These are phyloP conservation scores for Peromyscus aztecus DNA, from an alignment of 2,797 vertebrate genomes.

Conservation along the genomic window DNA sequence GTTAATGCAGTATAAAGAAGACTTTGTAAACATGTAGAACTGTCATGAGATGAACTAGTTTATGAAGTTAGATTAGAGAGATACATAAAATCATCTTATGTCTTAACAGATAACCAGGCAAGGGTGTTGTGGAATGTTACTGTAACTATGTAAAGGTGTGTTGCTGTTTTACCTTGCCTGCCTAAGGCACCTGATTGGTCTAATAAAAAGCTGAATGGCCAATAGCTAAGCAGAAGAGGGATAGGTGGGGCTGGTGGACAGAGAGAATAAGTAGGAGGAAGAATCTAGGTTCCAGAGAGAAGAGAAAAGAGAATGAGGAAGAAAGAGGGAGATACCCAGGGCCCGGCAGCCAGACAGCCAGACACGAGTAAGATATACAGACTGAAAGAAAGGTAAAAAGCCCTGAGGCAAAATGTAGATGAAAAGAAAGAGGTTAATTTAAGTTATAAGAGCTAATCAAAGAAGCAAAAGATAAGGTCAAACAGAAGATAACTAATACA, in stretches of 20 bases:
- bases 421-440: background rate
- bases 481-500: background rate
- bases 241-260: too few species aligned
- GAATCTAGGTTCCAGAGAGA: background rate
- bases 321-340: background rate
- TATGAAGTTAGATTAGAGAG: background rate
- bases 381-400: background rate
- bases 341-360: background rate
- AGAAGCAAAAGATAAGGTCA: background rate
- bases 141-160: background rate
- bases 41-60: conserved; percentile 1
- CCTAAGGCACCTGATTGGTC: background rate
- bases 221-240: too few species aligned
- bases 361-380: background rate
- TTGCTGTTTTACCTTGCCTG: background rate
- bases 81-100: background rate
- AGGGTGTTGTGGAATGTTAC: background rate
- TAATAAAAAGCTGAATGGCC: too few species aligned
- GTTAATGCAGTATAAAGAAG: background rate
- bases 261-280: background rate
- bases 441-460: background rate
- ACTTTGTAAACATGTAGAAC: background rate
- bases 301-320: background rate
- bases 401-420: background rate
- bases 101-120: background rate